phyloP scores from a whole-genome alignment of 2,888 invertebrate species.

The Acrobasis consociella region DNA sequence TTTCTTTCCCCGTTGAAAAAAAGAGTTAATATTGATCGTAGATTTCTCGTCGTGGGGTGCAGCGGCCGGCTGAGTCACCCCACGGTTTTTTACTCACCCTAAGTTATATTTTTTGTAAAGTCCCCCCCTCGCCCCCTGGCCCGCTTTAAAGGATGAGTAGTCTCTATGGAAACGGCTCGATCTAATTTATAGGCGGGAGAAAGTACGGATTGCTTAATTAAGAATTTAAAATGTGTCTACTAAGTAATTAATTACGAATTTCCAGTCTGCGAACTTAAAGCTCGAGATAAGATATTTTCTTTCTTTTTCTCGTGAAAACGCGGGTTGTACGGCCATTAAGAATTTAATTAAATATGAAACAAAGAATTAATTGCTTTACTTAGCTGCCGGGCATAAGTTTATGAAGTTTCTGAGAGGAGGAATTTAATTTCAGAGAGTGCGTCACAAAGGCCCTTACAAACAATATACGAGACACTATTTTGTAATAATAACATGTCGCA shows the following conservation, averaged over 20 bases:
- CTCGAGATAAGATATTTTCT: slow-evolving; percentile 54
- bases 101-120: slow-evolving; percentile 83
- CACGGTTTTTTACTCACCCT: slow-evolving; percentile 84
- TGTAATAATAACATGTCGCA: slow-evolving; percentile 10
- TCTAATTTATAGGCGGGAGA: slow-evolving; percentile 82
- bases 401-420: slow-evolving; percentile 16
- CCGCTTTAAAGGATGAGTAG: slow-evolving; percentile 83
- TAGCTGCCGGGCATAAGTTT: slow-evolving; percentile 27
- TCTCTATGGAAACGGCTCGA: slow-evolving; percentile 83
- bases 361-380: slow-evolving; percentile 35
- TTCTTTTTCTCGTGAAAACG: slow-evolving; percentile 46
- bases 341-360: slow-evolving; percentile 62
- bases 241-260: slow-evolving; percentile 79
- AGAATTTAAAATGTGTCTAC: slow-evolving; percentile 81
- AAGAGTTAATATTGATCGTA: slow-evolving; percentile 84
- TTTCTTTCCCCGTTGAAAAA: slow-evolving; percentile 74
- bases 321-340: slow-evolving; percentile 52
- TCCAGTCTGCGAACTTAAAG: slow-evolving; percentile 58
- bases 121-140: slow-evolving; percentile 69
- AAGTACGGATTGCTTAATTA: slow-evolving; percentile 83
- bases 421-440: slow-evolving; percentile 16
- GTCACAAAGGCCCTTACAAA: neutral
- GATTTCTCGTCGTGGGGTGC: slow-evolving; percentile 82
- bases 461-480: neutral
- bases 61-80: slow-evolving; percentile 84